Evolutionary conservation across 2,888 invertebrate genomes (phyloP).

Genomic region (Desoria tigrina): DNA sequence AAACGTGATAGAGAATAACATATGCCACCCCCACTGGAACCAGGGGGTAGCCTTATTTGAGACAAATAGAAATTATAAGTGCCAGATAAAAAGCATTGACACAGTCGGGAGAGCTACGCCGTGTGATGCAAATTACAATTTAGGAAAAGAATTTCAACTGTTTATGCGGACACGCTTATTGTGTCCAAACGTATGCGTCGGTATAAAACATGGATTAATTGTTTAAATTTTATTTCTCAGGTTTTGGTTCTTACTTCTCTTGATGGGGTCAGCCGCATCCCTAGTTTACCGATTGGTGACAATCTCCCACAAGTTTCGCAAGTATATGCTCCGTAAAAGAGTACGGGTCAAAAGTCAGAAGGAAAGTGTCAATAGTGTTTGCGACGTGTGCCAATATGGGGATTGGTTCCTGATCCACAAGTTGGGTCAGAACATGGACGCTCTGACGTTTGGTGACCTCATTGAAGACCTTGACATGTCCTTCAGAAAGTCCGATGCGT

Average conservation of each 20-base stretch:
- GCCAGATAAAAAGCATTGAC: no score
- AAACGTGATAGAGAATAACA: no score
- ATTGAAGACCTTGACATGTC: constrained; percentile 36
- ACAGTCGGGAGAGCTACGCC: no score
- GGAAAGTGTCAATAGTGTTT: constrained; percentile 26
- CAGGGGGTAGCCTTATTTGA: no score
- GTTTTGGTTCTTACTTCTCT: constrained; percentile 44
- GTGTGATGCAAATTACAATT: no score
- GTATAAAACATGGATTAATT: no score
- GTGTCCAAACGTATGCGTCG: no score
- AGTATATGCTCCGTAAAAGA: constrained; percentile 24
- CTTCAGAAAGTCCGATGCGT: constrained; percentile 29
- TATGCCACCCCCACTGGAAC: no score
- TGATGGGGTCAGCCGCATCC: constrained; percentile 21
- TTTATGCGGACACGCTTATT: no score
- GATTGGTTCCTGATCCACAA: constrained; percentile 48
- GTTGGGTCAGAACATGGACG: constrained; percentile 44
- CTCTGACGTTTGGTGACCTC: constrained; percentile 39
- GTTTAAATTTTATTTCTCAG: no score
- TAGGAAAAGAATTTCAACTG: no score
- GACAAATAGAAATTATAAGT: no score
- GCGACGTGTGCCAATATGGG: constrained; percentile 29
- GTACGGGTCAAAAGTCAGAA: constrained; percentile 25
- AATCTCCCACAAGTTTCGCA: constrained; percentile 24
- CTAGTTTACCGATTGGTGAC: constrained; percentile 34